These are phyloP conservation scores for Cotesia typhae DNA, from an alignment of 1,140 invertebrate species.

Conservation along the genomic window DNA sequence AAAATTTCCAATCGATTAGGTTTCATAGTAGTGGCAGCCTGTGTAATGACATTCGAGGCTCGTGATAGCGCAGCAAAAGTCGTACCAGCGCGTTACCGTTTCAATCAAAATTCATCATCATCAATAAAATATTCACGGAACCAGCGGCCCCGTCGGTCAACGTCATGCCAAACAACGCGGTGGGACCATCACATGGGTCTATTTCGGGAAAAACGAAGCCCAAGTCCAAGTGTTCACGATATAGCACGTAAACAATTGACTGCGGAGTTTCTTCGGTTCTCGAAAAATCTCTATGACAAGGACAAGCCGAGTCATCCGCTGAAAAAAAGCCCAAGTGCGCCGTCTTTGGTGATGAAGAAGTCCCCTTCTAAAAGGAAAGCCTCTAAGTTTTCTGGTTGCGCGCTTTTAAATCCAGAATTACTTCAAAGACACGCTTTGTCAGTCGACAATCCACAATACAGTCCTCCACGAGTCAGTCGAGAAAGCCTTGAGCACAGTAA, in stretches of 20 bases:
- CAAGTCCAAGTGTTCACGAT: constrained; percentile 58
- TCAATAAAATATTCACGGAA: constrained; percentile 51
- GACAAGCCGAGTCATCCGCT: constrained; percentile 57
- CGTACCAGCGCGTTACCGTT: constrained; percentile 78
- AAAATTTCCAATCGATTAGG: constrained; percentile 64
- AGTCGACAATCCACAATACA: constrained; percentile 70
- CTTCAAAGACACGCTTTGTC: constrained; percentile 74
- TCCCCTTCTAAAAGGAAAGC: constrained; percentile 55
- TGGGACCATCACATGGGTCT: constrained; percentile 73
- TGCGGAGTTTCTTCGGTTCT: constrained; percentile 76
- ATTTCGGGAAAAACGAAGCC: constrained; percentile 67
- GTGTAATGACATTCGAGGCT: constrained; percentile 94
- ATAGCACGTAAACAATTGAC: constrained; percentile 69
- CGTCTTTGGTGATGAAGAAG: constrained; percentile 65
- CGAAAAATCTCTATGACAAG: constrained; percentile 69
- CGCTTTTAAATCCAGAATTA: constrained; percentile 68
- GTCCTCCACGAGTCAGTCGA: constrained; percentile 54
- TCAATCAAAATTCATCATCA: constrained; percentile 67
- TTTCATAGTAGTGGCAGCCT: constrained; percentile 91
- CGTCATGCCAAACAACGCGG: constrained; percentile 65
- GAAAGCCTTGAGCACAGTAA: constrained; percentile 66
- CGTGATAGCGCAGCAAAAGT: constrained; percentile 88
- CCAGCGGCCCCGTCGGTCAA: constrained; percentile 64
- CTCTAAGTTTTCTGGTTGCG: constrained; percentile 66
- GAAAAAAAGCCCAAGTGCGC: constrained; percentile 69